Base-by-base conservation (phyloP, 2,113 vertebrate genomes). In the Psilopsiagon aurifrons region DNA sequence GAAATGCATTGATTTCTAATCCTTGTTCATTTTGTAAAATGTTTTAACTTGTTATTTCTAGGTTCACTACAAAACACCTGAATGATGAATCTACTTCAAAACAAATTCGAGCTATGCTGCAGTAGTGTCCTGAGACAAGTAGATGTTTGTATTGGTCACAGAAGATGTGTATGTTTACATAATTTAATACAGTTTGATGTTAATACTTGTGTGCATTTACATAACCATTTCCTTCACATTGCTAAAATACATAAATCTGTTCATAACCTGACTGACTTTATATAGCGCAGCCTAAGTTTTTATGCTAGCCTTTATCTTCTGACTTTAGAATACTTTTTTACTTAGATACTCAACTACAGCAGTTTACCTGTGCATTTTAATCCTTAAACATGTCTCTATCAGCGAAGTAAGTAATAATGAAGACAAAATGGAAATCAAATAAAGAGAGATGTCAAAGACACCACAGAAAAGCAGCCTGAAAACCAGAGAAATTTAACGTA, bases 161-260 rank as follows among this genome's bases (percentile, higher is more conserved):
- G 98, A 98, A 99, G 99, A 99, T 99, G 99, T 99, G 99, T 98
- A 99, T 99, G 99, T 99, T 99, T 99, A 99, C 99, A 99, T 99
- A 99, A 99, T 99, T 99, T 99, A 99, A 99, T 98, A 98, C 98
- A 98, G 98, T 98, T 99, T 98, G 98, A 97, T 99, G 99, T 99
- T 99, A 98, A 99, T 99, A 99, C 98, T 99, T 97, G 98, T 98
- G 97, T 98, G 98, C 98, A 98, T 99, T 99, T 98, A 98, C 99
- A 98, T 98, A 98, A 98, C 97, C 97, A 96, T 98, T 98, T 98
- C 98, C 98, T 98, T 97, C 97, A 97, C 97, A 94, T 97, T 98
- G 98, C 97, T 98, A 97, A 98, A 98, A 96, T 97, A 86, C 93
- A 97, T 96, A 94, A 97, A 97, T 94, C 90, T 98, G 88, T 97